A percentile compares a stretch with the other conserved stretches of the same genome.
Conservation (phyloP, 2,888 invertebrate genomes). For the Erebia ligea region DNA sequence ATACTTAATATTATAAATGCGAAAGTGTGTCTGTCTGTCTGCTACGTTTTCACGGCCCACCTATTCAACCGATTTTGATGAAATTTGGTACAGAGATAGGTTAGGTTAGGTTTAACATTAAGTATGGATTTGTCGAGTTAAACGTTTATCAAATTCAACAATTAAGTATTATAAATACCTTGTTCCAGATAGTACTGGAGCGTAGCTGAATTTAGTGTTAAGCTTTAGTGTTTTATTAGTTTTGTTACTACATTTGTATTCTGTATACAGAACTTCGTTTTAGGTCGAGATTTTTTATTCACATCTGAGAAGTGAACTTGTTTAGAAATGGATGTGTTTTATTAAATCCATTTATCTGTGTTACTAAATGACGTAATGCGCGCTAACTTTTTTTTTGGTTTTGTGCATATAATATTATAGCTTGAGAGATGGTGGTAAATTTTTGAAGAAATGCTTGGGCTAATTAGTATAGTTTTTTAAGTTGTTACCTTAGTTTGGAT, state of each 20-base stretch:
- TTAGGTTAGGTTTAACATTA: too few species aligned
- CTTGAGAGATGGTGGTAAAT: too few species aligned
- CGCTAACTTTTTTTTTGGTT: neutral
- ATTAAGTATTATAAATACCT: conserved; percentile 5
- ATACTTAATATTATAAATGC: too few species aligned
- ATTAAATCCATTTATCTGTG: neutral
- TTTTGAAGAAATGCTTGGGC: too few species aligned
- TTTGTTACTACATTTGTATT: conserved; percentile 1
- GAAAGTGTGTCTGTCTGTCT: too few species aligned
- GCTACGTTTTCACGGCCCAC: too few species aligned
- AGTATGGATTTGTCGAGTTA: neutral
- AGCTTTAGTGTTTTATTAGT: conserved; percentile 7
- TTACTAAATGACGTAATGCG: neutral
- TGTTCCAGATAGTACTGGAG: conserved; percentile 15
- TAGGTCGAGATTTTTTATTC: neutral
- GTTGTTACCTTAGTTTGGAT: too few species aligned
- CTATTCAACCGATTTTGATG: too few species aligned
- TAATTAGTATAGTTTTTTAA: neutral
- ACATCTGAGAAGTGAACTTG: conserved; percentile 1
- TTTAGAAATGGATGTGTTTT: neutral
- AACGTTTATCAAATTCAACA: too few species aligned
- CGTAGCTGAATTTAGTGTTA: conserved; percentile 17
- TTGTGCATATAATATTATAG: too few species aligned
- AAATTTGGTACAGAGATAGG: too few species aligned
- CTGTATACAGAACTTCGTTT: conserved; percentile 1